phyloP scores from a whole-genome alignment of 1,140 invertebrate genomes.

The Caerostris extrusa region DNA sequence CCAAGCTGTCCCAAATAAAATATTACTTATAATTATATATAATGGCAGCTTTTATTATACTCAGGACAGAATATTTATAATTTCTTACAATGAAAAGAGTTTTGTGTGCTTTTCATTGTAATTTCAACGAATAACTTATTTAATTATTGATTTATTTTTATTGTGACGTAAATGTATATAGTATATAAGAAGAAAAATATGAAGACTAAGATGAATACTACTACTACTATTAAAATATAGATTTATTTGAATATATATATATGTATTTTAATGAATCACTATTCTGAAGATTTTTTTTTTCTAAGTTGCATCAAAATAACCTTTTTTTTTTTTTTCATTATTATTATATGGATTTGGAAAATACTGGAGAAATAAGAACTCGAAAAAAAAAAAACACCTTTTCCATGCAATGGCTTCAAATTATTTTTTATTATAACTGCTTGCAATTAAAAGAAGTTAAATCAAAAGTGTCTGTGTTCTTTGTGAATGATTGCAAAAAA shows the following conservation, averaged over 20 bases:
- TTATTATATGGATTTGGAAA: neutral
- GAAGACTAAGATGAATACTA: neutral
- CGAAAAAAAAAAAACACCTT: neutral
- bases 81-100: neutral
- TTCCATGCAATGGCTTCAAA: neutral
- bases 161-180: neutral
- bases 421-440: neutral
- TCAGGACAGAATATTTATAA: neutral
- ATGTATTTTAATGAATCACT: neutral
- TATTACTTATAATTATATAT: neutral
- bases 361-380: neutral
- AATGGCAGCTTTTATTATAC: neutral
- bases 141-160: neutral
- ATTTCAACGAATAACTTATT: neutral
- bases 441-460: neutral
- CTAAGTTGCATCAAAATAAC: neutral
- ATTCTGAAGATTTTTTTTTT: neutral
- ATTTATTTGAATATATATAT: neutral
- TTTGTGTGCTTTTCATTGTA: neutral
- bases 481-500: neutral
- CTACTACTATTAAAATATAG: neutral
- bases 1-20: neutral
- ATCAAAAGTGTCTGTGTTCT: neutral
- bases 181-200: neutral
- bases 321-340: neutral